These are phyloP conservation scores for Lates japonicus DNA, from an alignment of 2,797 vertebrate genomes.

Conservation along the genomic window DNA sequence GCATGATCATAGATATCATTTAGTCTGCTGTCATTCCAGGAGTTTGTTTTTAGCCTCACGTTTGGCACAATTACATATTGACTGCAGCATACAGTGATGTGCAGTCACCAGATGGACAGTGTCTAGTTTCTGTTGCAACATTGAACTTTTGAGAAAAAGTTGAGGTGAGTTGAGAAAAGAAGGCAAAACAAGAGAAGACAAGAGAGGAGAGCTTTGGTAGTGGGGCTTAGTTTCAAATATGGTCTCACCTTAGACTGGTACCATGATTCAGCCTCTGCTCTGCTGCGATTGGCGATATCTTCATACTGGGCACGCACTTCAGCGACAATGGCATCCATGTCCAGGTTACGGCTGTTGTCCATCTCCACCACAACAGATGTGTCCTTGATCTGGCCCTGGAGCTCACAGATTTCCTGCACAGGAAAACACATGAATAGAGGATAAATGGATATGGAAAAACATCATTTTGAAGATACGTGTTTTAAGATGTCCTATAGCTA, in stretches of 20 bases:
- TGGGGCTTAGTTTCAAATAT: background rate
- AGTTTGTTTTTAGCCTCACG: background rate
- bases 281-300: constrained; percentile 90
- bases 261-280: constrained; percentile 90
- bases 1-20: background rate
- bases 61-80: background rate
- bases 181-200: background rate
- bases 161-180: background rate
- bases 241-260: constrained; percentile 89
- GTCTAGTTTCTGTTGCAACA: background rate
- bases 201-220: background rate
- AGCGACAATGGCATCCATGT: constrained; percentile 92
- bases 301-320: constrained; percentile 92
- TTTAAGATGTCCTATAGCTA: background rate
- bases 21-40: background rate
- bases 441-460: background rate
- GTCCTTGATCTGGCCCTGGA: constrained; percentile 87
- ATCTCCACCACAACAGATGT: constrained; percentile 89
- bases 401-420: constrained; percentile 84
- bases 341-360: constrained; percentile 89
- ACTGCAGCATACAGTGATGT: background rate
- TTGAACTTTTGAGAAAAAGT: background rate
- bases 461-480: background rate
- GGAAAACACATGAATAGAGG: background rate
- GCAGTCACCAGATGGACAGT: background rate